Evolutionary conservation across 2,113 vertebrate genomes (phyloP).

Genomic region (Procapra przewalskii): DNA sequence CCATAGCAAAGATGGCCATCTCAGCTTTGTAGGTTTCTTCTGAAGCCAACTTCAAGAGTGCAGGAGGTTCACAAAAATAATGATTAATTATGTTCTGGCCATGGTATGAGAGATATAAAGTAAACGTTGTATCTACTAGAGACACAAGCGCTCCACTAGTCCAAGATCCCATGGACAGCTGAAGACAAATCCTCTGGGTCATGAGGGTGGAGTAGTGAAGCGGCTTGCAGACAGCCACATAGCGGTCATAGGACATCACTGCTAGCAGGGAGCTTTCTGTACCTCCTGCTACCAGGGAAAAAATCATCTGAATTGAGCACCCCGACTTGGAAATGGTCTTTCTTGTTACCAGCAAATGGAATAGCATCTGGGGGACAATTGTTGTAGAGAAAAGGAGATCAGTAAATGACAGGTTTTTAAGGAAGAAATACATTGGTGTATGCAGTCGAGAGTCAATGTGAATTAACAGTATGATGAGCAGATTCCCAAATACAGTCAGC

Average conservation of each 20-base stretch:
- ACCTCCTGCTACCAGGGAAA: constrained; percentile 40
- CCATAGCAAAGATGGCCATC: constrained; percentile 18
- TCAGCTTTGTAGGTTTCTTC: constrained; percentile 10
- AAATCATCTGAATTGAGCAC: constrained; percentile 65
- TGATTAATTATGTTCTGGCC: constrained; percentile 59
- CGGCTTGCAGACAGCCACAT: constrained; percentile 61
- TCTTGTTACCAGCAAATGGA: constrained; percentile 43
- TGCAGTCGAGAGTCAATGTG: constrained; percentile 21
- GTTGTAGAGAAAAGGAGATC: constrained; percentile 67
- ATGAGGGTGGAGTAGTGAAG: constrained; percentile 58
- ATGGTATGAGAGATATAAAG: constrained; percentile 52
- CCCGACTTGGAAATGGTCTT: constrained; percentile 65
- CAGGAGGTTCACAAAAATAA: constrained; percentile 74
- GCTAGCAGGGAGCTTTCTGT: constrained; percentile 64
- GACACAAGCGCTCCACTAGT: constrained; percentile 56
- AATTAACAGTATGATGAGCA: constrained; percentile 62
- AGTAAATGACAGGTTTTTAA: constrained; percentile 53
- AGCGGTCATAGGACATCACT: constrained; percentile 70
- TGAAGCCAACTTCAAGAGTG: constrained; percentile 68
- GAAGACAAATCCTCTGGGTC: neutral
- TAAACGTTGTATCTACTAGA: constrained; percentile 57
- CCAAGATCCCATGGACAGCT: constrained; percentile 42
- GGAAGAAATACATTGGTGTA: constrained; percentile 75
- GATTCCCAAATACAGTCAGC: constrained; percentile 56
- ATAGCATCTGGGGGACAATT: constrained; percentile 62